A percentile compares a stretch with the other conserved stretches of the same genome.
Conservation (phyloP, 2,797 vertebrate species). For the Jordanella pulchra region DNA sequence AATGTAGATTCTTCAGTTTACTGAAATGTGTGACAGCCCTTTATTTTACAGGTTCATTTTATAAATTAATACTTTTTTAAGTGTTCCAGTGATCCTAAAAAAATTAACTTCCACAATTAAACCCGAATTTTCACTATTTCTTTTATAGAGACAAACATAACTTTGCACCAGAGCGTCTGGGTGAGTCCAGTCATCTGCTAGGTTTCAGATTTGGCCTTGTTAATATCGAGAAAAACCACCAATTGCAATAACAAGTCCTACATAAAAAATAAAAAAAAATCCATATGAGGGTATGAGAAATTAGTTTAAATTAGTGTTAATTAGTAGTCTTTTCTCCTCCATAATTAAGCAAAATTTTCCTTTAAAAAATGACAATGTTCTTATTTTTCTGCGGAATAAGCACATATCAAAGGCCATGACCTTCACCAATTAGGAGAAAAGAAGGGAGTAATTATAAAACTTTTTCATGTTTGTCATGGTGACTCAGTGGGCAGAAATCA, state of each 20-base stretch:
- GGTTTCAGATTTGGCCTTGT: neutral
- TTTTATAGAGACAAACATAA: too few relatives aligned
- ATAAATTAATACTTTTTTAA: too few relatives aligned
- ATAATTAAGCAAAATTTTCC: neutral
- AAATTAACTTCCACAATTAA: too few relatives aligned
- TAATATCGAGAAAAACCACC: neutral
- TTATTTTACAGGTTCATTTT: too few relatives aligned
- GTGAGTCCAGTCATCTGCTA: too few relatives aligned
- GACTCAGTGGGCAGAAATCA: neutral
- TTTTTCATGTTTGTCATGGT: neutral
- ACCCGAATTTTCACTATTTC: too few relatives aligned
- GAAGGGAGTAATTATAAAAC: neutral
- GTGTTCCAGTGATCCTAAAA: too few relatives aligned
- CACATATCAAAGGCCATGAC: conserved; percentile 1
- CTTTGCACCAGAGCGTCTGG: too few relatives aligned
- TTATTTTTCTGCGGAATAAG: neutral
- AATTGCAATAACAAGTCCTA: neutral
- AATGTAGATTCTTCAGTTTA: too few relatives aligned
- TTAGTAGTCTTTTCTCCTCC: neutral
- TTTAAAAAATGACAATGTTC: neutral
- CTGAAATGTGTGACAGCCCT: too few relatives aligned
- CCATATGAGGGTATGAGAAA: neutral
- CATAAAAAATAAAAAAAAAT: neutral
- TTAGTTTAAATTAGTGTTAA: neutral
- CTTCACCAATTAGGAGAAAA: neutral